Conservation (phyloP, 2,797 vertebrate species). For the Tauraco hartlaubi region DNA sequence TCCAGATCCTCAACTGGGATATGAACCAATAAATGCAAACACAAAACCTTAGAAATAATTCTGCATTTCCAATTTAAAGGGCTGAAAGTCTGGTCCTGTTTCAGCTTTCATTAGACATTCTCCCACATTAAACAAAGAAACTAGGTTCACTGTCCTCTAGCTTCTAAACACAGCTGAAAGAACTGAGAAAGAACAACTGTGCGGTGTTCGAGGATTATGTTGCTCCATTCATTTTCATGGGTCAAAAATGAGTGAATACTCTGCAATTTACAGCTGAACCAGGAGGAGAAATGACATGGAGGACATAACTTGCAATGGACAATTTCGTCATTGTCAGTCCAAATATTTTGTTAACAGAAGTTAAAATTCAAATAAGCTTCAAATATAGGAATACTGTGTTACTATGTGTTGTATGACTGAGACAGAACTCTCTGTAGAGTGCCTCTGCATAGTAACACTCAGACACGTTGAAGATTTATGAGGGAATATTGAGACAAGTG, state of each 20-base stretch:
- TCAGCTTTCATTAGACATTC: background rate
- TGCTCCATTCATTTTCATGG: background rate
- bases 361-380: background rate
- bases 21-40: background rate
- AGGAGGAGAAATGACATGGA: background rate
- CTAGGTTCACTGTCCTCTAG: background rate
- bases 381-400: background rate
- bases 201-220: background rate
- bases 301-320: background rate
- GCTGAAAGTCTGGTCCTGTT: background rate
- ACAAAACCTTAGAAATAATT: background rate
- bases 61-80: background rate
- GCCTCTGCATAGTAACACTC: background rate
- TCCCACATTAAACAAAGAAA: background rate
- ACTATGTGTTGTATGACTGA: background rate
- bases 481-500: background rate
- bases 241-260: background rate
- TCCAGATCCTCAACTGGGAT: background rate
- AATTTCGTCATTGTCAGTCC: background rate
- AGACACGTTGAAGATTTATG: background rate
- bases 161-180: background rate
- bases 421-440: background rate
- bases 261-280: background rate
- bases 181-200: background rate
- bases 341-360: background rate